Base-by-base conservation (phyloP, 2,888 invertebrate genomes). In the Tridacna crocea region DNA sequence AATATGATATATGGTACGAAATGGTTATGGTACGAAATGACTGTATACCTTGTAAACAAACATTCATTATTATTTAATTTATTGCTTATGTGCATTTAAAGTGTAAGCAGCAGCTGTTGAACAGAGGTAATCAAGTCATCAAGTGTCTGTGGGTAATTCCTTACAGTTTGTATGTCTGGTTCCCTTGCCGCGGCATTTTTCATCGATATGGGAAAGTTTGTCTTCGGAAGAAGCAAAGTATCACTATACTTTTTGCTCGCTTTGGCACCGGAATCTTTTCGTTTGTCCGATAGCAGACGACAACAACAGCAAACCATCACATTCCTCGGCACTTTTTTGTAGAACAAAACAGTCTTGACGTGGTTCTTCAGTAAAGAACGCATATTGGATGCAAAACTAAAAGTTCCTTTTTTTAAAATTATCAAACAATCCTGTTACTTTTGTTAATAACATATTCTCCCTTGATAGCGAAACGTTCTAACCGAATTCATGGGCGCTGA, bases 221-320 rank as follows among this genome's bases (percentile, higher is more conserved):
- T 93, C 82, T 91, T 89, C 0, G 94, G 94, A n/a, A 94, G 84
- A 74, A 92, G 91, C 22, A 94, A 77, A 10, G 94, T 91, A n/a
- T 90, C 83, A 19, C 84, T 80, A 82, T 92, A 94, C 66, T 88
- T 88, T 83, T 91, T 92, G 47, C 13, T 47, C 10, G 48, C 60
- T 84, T 60, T 77, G 70, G 46, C 36, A 19, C 22, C 66, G 13
- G 72, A 47, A 17, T 70, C 79, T 11, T 75, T 27, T 63, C 74
- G 55, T 11, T 82, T 78, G 8, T 72, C 75, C 51, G 66, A 66
- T n/a, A 66, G 66, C 66, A 66, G 66, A 66, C 66, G 66, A 66
- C 36, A 12, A 12, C n/a, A 19, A 46, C 12, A 55, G 6, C 2
- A 19, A 19, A 55, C 55, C 1, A 55, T 19, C 19, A 19, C 55